Percentiles rank a stretch among this genome's conserved stretches.
Evolutionary conservation across 2,113 vertebrate genomes (phyloP).

Genomic region (Garra rufa): DNA sequence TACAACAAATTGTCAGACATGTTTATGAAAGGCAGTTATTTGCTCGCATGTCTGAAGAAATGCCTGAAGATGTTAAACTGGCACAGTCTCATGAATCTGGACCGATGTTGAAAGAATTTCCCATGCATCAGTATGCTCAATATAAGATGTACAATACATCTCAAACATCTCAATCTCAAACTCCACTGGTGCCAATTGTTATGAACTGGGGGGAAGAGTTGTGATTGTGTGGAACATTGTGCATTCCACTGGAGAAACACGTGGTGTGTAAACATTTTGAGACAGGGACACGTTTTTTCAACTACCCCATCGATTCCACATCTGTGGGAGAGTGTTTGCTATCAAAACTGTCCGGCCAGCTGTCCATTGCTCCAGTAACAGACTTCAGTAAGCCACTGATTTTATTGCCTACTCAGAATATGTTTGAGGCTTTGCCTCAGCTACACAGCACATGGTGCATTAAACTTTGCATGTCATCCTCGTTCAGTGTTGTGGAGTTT

Average conservation of each 20-base stretch:
- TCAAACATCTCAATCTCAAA: not conserved
- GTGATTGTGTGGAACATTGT: not conserved
- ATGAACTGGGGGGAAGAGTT: not conserved
- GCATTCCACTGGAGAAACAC: conserved; percentile 24
- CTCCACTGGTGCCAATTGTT: not conserved
- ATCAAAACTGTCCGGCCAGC: too few relatives aligned
- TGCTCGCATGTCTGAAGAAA: not conserved
- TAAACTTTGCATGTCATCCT: too few relatives aligned
- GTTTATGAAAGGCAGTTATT: too few relatives aligned
- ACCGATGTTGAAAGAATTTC: not conserved
- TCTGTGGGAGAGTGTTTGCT: too few relatives aligned
- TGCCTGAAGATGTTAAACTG: not conserved
- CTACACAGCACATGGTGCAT: too few relatives aligned
- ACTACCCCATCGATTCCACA: too few relatives aligned
- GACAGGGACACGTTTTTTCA: conserved; percentile 28
- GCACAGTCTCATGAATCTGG: not conserved
- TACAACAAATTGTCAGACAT: conserved; percentile 36
- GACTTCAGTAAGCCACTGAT: too few relatives aligned
- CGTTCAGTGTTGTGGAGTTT: too few relatives aligned
- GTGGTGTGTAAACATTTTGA: conserved; percentile 4
- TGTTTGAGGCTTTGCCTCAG: too few relatives aligned
- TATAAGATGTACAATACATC: not conserved
- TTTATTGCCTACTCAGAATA: too few relatives aligned
- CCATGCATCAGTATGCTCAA: not conserved
- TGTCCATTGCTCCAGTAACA: too few relatives aligned